Percentiles rank a stretch among this genome's conserved stretches.
Conservation (phyloP, 2,113 vertebrate genomes). For the Plecturocebus donacophilus region DNA sequence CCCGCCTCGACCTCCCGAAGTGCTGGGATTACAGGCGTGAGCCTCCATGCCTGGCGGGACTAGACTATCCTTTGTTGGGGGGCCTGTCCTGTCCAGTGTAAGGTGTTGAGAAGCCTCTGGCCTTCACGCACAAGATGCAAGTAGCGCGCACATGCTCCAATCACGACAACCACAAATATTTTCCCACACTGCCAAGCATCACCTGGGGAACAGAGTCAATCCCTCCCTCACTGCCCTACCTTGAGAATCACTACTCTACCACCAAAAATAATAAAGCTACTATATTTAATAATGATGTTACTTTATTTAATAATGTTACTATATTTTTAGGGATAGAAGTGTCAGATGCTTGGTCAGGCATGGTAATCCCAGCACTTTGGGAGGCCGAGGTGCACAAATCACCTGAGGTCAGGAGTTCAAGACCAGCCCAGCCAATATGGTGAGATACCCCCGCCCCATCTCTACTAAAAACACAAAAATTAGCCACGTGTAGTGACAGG, state of each 20-base stretch:
- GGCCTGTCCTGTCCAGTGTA: neutral
- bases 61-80: no score
- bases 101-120: neutral
- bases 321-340: neutral
- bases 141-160: no score
- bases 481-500: neutral
- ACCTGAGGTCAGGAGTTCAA: neutral
- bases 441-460: neutral
- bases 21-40: no score
- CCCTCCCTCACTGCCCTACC: no score
- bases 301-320: neutral
- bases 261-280: neutral
- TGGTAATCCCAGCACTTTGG: neutral
- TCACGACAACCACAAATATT: neutral
- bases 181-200: accelerated
- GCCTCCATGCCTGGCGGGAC: no score
- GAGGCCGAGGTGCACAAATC: neutral
- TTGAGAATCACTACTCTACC: neutral
- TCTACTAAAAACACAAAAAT: neutral
- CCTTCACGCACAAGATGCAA: no score
- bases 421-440: neutral
- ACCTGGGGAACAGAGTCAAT: neutral
- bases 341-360: neutral
- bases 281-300: no score
- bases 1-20: no score